Evolutionary conservation across 2,797 vertebrate species (phyloP).

Genomic region (Hippoglossus hippoglossus): DNA sequence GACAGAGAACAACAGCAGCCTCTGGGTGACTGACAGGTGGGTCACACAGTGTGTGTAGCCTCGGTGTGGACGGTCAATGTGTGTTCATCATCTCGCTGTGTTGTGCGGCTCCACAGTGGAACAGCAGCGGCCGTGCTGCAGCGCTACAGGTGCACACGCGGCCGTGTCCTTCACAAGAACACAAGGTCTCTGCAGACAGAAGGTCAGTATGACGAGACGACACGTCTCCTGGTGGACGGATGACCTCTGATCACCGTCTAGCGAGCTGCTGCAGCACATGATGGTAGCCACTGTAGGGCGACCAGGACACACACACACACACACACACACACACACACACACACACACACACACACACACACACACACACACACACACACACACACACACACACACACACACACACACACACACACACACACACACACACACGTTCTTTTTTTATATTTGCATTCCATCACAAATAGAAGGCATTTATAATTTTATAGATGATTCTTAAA

Average conservation of each 20-base stretch:
- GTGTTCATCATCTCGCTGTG: slow-evolving; percentile 2
- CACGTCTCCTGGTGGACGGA: not conserved
- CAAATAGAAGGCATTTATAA: no score
- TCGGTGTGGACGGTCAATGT: not conserved
- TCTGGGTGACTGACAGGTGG: slow-evolving; percentile 22
- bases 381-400: no score
- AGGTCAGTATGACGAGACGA: not conserved
- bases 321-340: not conserved
- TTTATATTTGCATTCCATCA: no score
- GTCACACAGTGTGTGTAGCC: not conserved
- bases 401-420: no score
- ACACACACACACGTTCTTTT: no score
- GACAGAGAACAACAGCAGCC: slow-evolving; percentile 19
- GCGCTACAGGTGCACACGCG: slow-evolving; percentile 53
- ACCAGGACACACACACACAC: not conserved
- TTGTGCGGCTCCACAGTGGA: not conserved
- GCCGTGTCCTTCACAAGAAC: slow-evolving; percentile 40
- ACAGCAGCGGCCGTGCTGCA: slow-evolving; percentile 6
- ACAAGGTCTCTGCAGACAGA: not conserved
- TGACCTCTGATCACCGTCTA: not conserved
- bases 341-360: no score
- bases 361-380: no score
- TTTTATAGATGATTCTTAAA: no score
- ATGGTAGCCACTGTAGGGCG: not conserved
- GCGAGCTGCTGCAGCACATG: not conserved